These are phyloP conservation scores for Steinernema khuongi DNA, from an alignment of 1,140 invertebrate species.

Conservation along the genomic window DNA sequence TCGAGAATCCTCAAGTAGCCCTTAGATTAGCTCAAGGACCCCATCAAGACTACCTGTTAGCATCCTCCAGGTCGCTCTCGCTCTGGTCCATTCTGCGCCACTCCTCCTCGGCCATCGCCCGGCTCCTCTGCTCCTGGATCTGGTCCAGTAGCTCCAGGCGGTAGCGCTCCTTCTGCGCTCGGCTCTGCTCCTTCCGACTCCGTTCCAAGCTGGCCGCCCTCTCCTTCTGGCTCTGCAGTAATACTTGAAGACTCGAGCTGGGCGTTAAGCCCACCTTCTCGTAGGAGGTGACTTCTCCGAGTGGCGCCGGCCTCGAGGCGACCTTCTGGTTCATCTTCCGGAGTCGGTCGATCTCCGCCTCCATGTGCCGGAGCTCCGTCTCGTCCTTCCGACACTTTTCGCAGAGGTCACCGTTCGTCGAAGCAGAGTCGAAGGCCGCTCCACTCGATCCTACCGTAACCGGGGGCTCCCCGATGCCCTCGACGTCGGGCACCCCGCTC, in stretches of 20 bases:
- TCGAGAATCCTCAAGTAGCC: no score
- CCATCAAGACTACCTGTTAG: background rate
- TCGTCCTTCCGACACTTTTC: background rate
- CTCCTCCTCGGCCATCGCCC: background rate
- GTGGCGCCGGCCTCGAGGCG: background rate
- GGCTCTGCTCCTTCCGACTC: background rate
- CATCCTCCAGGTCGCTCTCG: slow-evolving; percentile 7
- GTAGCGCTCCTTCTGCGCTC: background rate
- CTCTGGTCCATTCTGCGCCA: background rate
- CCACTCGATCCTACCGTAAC: background rate
- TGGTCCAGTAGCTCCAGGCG: background rate
- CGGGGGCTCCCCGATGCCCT: background rate
- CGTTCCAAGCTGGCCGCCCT: background rate
- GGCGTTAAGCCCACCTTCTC: background rate
- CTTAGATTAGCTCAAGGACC: no score
- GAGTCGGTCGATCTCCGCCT: background rate
- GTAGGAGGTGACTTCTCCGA: background rate
- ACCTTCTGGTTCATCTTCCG: background rate
- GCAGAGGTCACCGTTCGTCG: background rate
- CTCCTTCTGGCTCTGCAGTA: background rate
- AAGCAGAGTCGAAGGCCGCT: background rate
- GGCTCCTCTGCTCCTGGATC: background rate
- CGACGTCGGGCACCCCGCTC: background rate
- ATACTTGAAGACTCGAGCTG: background rate
- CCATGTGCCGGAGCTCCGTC: background rate